Evolutionary conservation across 1,140 invertebrate genomes (phyloP), one percentile per base, ranked within the genome.

Genomic region (Oreohelix idahoensis): DNA sequence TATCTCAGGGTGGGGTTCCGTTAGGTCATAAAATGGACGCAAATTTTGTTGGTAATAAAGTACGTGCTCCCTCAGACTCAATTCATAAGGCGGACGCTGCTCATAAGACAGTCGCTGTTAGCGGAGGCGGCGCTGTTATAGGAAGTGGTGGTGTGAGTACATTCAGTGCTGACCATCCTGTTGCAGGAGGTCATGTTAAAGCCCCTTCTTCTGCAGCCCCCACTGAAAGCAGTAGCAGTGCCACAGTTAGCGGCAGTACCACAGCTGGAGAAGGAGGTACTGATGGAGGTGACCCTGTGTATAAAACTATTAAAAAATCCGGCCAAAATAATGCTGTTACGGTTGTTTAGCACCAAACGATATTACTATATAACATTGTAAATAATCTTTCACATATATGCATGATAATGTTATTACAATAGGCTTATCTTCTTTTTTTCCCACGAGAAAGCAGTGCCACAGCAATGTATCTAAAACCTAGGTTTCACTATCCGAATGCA

Each of bases 291-390:
- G 69, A 81, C 8, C 63, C 69, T 51, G 0, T 81, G 15, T 81
- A 81, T 29, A 81, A 81, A 81, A 81, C 63, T 20, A 81, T 81
- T 23, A 81, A 81, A 26, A 81, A 81, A 51, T 70, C 79, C 26
- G 79, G 79, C 63, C 69, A 70, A 49, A 77, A 49, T 32, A 79
- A 79, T 49, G 71, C 74, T 11, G 83, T 77, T n/a, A 81, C 79
- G 0, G 58, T 81, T 23, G 79, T 81, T 32, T 81, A 79, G 29
- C 58, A 66, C 63, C 2, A 29, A 2, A 35, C 29, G 63, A 32
- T 66, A 66, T 66, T 66, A 32, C 29, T 8, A 8, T 4, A 66
- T 66, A 66, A 29, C 20, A 5, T 15, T 15, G 11, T 29, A n/a
- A 66, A 32, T 66, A 11, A n/a, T n/a, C n/a, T n/a, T 66, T 32